Conservation (phyloP, 2,797 vertebrate genomes). For the Pachyuromys duprasi region DNA sequence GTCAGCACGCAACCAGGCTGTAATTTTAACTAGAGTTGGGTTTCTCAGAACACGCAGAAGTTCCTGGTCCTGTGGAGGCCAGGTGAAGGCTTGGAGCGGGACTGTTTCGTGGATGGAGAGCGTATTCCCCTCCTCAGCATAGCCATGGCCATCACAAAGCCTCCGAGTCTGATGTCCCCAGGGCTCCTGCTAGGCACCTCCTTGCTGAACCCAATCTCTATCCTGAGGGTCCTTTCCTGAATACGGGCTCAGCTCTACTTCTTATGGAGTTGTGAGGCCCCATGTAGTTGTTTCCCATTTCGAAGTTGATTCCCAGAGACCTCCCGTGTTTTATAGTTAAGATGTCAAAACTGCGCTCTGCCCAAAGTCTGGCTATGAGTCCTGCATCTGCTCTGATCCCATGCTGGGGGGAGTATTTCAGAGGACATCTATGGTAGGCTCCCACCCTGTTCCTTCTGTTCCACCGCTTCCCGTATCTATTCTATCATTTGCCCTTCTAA, state of each 20-base stretch:
- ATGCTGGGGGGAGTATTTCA: too few relatives aligned
- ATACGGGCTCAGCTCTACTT: not conserved
- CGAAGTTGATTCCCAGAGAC: not conserved
- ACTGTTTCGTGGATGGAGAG: not conserved
- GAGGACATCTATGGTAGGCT: too few relatives aligned
- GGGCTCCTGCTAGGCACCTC: not conserved
- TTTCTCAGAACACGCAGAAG: not conserved
- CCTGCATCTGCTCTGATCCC: too few relatives aligned
- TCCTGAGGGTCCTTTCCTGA: not conserved
- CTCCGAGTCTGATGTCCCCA: not conserved
- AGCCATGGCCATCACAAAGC: not conserved
- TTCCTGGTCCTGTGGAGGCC: not conserved
- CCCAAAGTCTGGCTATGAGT: too few relatives aligned
- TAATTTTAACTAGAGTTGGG: not conserved
- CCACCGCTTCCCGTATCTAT: too few relatives aligned
- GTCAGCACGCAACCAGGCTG: not conserved
- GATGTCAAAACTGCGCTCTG: too few relatives aligned
- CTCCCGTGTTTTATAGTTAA: too few relatives aligned
- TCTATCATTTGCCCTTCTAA: too few relatives aligned
- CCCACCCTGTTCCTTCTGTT: too few relatives aligned
- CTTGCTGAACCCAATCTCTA: not conserved
- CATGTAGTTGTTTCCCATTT: not conserved
- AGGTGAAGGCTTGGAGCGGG: not conserved
- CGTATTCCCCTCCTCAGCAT: not conserved
- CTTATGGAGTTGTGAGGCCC: not conserved